These are phyloP conservation scores for Drosophila erecta DNA, from an alignment of 1,140 invertebrate genomes.

Conservation along the genomic window DNA sequence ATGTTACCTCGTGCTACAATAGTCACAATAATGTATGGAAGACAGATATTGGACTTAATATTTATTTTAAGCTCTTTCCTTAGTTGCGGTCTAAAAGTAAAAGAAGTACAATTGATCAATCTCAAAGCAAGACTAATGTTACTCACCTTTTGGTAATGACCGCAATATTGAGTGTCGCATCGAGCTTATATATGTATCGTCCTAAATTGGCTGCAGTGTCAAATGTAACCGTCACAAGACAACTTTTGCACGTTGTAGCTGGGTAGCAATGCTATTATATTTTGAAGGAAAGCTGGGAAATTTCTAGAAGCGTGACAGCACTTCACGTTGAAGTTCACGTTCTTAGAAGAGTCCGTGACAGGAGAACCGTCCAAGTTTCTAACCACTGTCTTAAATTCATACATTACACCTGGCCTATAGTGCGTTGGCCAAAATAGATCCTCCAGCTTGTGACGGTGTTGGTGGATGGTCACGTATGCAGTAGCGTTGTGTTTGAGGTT, in stretches of 20 bases:
- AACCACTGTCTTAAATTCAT: constrained; percentile 88
- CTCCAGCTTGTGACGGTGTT: constrained; percentile 93
- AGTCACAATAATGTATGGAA: constrained; percentile 91
- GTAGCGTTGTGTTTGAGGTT: constrained; percentile 91
- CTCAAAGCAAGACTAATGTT: background rate
- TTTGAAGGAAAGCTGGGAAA: constrained; percentile 74
- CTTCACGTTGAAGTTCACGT: constrained; percentile 82
- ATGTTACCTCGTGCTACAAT: constrained; percentile 95
- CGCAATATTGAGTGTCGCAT: constrained; percentile 41
- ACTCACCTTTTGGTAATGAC: constrained; percentile 35
- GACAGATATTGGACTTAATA: constrained; percentile 91
- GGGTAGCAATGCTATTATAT: constrained; percentile 89
- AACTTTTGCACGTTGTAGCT: constrained; percentile 75
- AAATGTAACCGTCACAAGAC: constrained; percentile 20
- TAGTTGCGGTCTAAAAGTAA: constrained; percentile 85
- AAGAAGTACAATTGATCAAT: background rate
- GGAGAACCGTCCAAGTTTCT: constrained; percentile 88
- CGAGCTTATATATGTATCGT: constrained; percentile 3
- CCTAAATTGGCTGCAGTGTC: constrained; percentile 10
- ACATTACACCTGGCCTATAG: constrained; percentile 94
- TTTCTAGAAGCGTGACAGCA: background rate
- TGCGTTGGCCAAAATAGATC: constrained; percentile 89
- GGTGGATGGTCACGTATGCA: constrained; percentile 90
- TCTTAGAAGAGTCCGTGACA: constrained; percentile 87
- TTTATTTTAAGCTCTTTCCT: constrained; percentile 90